phyloP scores from a whole-genome alignment of 2,113 vertebrate genomes.

The Leuciscus idus region DNA sequence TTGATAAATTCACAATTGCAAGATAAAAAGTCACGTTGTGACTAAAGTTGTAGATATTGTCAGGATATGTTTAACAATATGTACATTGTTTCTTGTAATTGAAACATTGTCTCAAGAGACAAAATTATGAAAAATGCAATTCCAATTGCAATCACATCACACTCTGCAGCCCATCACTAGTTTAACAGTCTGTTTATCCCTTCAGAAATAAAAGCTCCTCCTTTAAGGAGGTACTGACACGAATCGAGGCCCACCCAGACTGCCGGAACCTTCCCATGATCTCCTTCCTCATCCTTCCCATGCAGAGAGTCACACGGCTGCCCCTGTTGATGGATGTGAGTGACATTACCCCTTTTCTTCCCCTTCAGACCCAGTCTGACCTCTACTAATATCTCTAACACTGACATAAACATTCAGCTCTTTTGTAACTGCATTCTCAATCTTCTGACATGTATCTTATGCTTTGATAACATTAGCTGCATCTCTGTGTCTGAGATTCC shows the following conservation, averaged over 20 bases:
- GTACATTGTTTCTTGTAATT: too few species aligned
- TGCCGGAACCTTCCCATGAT: conserved; percentile 96
- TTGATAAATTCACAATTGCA: too few species aligned
- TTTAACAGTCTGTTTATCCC: background rate
- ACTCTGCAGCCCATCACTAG: too few species aligned
- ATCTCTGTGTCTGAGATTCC: background rate
- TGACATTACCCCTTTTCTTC: background rate
- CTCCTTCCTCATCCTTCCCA: conserved; percentile 98
- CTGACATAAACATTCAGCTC: background rate
- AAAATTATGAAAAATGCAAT: too few species aligned
- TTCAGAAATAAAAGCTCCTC: conserved; percentile 81
- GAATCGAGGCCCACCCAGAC: conserved; percentile 88
- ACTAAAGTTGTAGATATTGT: too few species aligned
- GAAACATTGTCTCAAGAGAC: too few species aligned
- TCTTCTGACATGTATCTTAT: background rate
- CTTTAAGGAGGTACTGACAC: conserved; percentile 87
- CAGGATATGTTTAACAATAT: too few species aligned
- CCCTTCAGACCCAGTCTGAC: background rate
- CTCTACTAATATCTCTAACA: background rate
- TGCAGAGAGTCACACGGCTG: conserved; percentile 97
- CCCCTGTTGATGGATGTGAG: conserved; percentile 97
- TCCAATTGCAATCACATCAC: too few species aligned
- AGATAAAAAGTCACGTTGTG: too few species aligned
- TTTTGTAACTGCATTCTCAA: background rate
- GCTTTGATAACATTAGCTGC: background rate